Evolutionary conservation across 2,797 vertebrate genomes (phyloP).

Genomic region (Pelobates cultripes): DNA sequence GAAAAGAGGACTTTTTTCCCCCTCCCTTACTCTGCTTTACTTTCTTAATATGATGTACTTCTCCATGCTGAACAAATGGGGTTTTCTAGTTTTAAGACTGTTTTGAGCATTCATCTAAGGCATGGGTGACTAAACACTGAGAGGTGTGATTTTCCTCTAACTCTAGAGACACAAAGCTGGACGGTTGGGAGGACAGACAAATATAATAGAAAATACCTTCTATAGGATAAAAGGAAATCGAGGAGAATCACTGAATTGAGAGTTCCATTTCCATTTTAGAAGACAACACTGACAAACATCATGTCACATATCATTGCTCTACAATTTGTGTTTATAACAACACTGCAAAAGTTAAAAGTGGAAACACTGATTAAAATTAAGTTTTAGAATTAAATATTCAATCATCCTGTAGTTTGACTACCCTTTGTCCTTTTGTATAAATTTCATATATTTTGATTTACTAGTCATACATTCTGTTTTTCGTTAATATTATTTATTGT

Average conservation of each 20-base stretch:
- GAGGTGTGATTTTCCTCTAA: not conserved
- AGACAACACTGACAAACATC: not conserved
- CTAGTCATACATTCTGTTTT: too few relatives aligned
- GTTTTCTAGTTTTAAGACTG: constrained; percentile 31
- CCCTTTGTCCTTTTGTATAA: too few relatives aligned
- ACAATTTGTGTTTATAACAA: not conserved
- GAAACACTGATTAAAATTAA: too few relatives aligned
- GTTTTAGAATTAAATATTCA: too few relatives aligned
- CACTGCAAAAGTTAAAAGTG: too few relatives aligned
- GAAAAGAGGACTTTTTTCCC: constrained; percentile 8
- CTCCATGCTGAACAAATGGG: constrained; percentile 36
- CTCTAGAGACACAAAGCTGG: not conserved
- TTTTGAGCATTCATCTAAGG: constrained; percentile 22
- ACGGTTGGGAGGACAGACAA: not conserved
- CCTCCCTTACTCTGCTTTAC: constrained; percentile 1
- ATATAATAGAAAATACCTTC: not conserved
- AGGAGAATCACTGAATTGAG: not conserved
- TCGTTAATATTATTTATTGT: too few relatives aligned
- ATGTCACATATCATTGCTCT: not conserved
- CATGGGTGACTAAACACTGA: constrained; percentile 20
- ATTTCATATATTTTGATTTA: too few relatives aligned
- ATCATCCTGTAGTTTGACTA: too few relatives aligned
- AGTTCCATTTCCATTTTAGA: not conserved
- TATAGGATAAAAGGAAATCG: not conserved
- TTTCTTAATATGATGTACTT: constrained; percentile 34